These are phyloP conservation scores for Thysanoteuthis rhombus DNA, from an alignment of 2,888 invertebrate genomes.

Conservation along the genomic window DNA sequence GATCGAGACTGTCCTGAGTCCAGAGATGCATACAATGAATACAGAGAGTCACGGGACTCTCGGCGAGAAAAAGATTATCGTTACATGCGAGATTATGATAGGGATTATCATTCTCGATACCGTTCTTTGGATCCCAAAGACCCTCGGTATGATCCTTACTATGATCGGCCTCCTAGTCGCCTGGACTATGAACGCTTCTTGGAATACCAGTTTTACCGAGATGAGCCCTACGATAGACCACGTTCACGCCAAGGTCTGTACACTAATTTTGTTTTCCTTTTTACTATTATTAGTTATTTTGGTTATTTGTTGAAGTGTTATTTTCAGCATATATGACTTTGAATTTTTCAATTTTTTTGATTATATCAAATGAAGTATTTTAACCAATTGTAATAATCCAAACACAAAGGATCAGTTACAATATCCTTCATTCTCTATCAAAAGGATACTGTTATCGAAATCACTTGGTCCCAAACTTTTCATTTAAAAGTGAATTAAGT, in stretches of 20 bases:
- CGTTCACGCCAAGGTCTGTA: conserved; percentile 55
- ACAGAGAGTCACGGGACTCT: conserved; percentile 38
- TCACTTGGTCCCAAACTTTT: too few relatives aligned
- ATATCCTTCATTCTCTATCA: too few relatives aligned
- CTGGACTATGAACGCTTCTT: background rate
- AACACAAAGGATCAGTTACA: too few relatives aligned
- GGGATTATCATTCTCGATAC: conserved; percentile 29
- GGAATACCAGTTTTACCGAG: conserved; percentile 35
- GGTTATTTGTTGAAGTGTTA: background rate
- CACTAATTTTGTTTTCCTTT: background rate
- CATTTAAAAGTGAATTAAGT: too few relatives aligned
- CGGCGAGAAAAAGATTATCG: conserved; percentile 34
- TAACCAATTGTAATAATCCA: too few relatives aligned
- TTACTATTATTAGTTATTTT: background rate
- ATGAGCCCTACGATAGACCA: conserved; percentile 53
- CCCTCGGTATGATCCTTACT: conserved; percentile 38
- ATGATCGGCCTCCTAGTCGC: conserved; percentile 35
- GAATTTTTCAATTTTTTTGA: background rate
- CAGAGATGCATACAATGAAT: conserved; percentile 39
- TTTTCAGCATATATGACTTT: background rate
- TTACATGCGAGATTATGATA: conserved; percentile 30
- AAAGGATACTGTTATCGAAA: too few relatives aligned
- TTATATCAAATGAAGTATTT: too few relatives aligned
- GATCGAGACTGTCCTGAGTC: conserved; percentile 38
- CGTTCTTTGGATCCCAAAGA: conserved; percentile 32